These are phyloP conservation scores for Napeogenes inachia DNA, from an alignment of 2,888 invertebrate species.

Conservation along the genomic window DNA sequence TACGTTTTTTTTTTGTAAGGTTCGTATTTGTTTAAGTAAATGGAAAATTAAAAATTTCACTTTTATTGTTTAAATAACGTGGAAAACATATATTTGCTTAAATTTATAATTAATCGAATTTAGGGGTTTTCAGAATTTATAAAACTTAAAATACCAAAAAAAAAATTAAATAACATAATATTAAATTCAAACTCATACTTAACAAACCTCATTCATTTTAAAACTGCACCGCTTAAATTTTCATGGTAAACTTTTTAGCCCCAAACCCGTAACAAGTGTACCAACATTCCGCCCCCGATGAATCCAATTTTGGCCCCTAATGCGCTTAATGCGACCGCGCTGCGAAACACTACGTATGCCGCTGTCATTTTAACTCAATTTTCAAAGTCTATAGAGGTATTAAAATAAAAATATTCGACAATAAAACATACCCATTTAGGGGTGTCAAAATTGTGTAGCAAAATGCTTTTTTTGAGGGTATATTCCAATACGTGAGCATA, in stretches of 20 bases:
- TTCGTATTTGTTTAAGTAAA: too few species aligned
- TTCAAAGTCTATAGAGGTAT: constrained; percentile 47
- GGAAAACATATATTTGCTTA: too few species aligned
- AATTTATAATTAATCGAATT: too few species aligned
- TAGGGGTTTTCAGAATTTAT: too few species aligned
- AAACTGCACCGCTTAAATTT: neutral
- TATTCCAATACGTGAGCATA: constrained; percentile 62
- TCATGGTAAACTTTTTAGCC: constrained; percentile 7
- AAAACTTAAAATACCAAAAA: too few species aligned
- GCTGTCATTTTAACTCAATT: constrained; percentile 78
- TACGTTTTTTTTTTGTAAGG: neutral
- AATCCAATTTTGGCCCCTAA: constrained; percentile 76
- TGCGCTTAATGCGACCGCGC: constrained; percentile 73
- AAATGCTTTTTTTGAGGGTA: constrained; percentile 52
- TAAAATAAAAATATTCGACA: constrained; percentile 60
- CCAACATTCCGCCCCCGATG: constrained; percentile 71
- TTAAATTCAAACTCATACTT: too few species aligned
- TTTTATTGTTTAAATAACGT: too few species aligned
- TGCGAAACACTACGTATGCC: constrained; percentile 75
- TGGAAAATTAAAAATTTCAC: too few species aligned
- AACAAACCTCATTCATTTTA: too few species aligned
- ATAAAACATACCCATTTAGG: constrained; percentile 67
- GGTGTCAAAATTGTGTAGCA: constrained; percentile 62
- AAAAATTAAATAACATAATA: too few species aligned
- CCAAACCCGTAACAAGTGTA: constrained; percentile 73